Conservation (phyloP, 2,113 vertebrate genomes). For the Crotalus viridis region DNA sequence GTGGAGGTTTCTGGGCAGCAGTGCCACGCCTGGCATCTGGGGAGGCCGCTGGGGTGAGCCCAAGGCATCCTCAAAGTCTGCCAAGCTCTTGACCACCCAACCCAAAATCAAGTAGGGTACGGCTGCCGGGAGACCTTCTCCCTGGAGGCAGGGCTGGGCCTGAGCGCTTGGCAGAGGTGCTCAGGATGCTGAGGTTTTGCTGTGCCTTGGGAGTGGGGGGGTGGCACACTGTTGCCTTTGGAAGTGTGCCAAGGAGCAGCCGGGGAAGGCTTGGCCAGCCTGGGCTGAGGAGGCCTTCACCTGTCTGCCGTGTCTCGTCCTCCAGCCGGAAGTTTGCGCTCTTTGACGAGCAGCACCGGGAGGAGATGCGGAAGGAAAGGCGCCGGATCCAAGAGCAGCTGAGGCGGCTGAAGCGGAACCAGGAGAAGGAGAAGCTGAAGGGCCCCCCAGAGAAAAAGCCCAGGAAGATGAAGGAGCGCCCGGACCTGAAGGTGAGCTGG, state of each 20-base stretch:
- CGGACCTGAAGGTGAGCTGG: conserved; percentile 88
- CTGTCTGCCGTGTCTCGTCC: not conserved
- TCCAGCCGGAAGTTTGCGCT: conserved; percentile 92
- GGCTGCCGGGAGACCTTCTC: not conserved
- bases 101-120: not conserved
- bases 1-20: not conserved
- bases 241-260: not conserved
- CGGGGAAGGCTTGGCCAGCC: not conserved
- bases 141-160: not conserved
- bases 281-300: not conserved
- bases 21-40: not conserved
- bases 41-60: not conserved
- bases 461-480: conserved; percentile 96
- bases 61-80: not conserved
- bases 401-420: conserved; percentile 91
- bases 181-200: not conserved
- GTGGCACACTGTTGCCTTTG: not conserved
- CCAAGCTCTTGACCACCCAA: not conserved
- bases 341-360: conserved; percentile 96
- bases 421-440: conserved; percentile 95
- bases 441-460: conserved; percentile 96
- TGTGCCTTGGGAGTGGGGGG: not conserved
- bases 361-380: conserved; percentile 96
- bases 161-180: not conserved
- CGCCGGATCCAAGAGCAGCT: conserved; percentile 94